Evolutionary conservation across 2,888 invertebrate genomes (phyloP).

Genomic region (Bugula neritina): DNA sequence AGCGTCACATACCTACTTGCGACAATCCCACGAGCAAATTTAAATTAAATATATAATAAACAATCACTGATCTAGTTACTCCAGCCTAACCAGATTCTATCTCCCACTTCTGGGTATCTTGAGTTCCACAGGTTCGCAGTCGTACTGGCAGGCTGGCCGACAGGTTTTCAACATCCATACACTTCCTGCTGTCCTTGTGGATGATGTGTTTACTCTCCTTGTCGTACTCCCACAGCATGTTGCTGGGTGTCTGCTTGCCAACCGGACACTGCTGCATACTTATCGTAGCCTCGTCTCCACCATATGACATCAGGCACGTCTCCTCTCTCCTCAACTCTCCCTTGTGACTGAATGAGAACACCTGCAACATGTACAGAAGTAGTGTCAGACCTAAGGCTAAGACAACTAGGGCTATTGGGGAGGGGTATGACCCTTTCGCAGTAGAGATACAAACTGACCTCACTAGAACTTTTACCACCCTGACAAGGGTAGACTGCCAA

Average conservation of each 20-base stretch:
- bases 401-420: not conserved
- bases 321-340: slow-evolving; percentile 50
- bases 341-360: slow-evolving; percentile 45
- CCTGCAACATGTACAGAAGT: too few species aligned
- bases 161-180: slow-evolving; percentile 49
- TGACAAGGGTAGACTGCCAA: slow-evolving; percentile 50
- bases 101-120: slow-evolving; percentile 47
- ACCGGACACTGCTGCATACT: slow-evolving; percentile 42
- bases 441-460: too few species aligned
- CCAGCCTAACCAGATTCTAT: too few species aligned
- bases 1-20: too few species aligned
- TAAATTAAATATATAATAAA: too few species aligned
- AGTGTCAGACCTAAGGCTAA: slow-evolving; percentile 24
- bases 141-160: slow-evolving; percentile 45
- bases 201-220: slow-evolving; percentile 40
- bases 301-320: slow-evolving; percentile 39
- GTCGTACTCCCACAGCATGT: slow-evolving; percentile 50
- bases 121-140: slow-evolving; percentile 41
- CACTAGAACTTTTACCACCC: slow-evolving; percentile 48
- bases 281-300: slow-evolving; percentile 34
- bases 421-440: too few species aligned
- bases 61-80: too few species aligned
- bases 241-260: slow-evolving; percentile 31
- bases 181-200: slow-evolving; percentile 47
- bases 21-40: too few species aligned